Base-by-base conservation (phyloP, 2,888 invertebrate genomes). In the Trissonchulus latispiculum region DNA sequence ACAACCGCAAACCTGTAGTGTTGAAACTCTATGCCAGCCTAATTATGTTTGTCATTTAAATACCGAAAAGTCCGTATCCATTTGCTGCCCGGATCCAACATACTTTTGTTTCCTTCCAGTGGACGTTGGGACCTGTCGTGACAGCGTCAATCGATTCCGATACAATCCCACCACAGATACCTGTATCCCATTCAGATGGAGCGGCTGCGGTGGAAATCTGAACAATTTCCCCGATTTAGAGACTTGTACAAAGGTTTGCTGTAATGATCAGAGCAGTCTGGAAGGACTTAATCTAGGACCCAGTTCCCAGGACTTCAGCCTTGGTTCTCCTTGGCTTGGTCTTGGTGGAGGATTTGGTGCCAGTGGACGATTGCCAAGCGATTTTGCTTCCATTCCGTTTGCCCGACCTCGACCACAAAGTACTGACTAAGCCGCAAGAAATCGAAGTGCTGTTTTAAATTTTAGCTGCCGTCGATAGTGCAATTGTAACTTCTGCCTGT, bases 51-150 rank as follows among this genome's bases (percentile, higher is more conserved):
- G 76, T 61, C 75, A 76, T 36, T 71, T 76, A n/a, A 76, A 71
- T 64, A 72, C 70, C 15, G 73, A 71, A 18, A 71, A 70, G 28
- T 71, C 70, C 8, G 32, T 76, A 1, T 78, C 78, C 1, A 77
- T 79, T 1, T 80, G 80, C 72, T 80, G 80, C 69, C 73, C 74
- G 0, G 77, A 77, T 74, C 77, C 76, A 31, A 77, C 77, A 78
- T 68, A 33, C 23, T 76, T 76, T 37, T 76, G 76, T 67, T 36
- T 75, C 31, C 71, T 72, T 29, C 73, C 72, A 2, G 71, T 37
- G 33, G 73, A 73, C n/a, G 48, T 72, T 2, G 76, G 76, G 1
- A 72, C 73, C 1, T 76, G 76, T 59, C 37, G 61, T n/a, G 68
- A 73, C 8, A 69, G 48, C 8, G 36, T 71, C 37, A 74, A 62